A percentile compares a stretch with the other conserved stretches of the same genome.
Evolutionary conservation across 2,797 vertebrate genomes (phyloP).

Genomic region (Pempheris klunzingeri): DNA sequence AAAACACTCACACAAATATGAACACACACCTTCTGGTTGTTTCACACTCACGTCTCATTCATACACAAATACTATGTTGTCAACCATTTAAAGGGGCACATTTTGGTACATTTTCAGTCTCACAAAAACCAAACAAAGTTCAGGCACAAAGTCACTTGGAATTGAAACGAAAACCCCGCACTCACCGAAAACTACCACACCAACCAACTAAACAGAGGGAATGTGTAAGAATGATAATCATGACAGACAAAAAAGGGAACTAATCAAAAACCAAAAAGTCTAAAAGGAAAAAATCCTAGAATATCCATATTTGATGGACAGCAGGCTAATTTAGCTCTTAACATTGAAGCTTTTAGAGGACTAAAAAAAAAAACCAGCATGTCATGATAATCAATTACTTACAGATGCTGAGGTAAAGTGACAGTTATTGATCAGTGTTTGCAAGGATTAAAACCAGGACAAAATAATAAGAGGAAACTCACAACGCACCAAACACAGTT

Average conservation of each 20-base stretch:
- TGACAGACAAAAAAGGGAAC: conserved; percentile 83
- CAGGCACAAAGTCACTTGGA: conserved; percentile 86
- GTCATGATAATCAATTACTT: conserved; percentile 87
- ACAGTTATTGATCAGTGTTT: conserved; percentile 87
- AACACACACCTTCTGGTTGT: conserved; percentile 43
- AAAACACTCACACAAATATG: conserved; percentile 46
- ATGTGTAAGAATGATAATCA: conserved; percentile 88
- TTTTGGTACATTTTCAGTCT: conserved; percentile 64
- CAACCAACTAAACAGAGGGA: conserved; percentile 86
- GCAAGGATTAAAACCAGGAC: conserved; percentile 83
- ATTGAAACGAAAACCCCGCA: conserved; percentile 81
- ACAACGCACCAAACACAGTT: conserved; percentile 90
- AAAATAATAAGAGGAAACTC: conserved; percentile 87
- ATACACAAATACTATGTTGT: conserved; percentile 55
- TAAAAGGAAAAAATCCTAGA: conserved; percentile 60
- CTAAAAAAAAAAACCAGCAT: conserved; percentile 56
- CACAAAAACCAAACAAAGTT: conserved; percentile 79
- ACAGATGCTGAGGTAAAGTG: conserved; percentile 83
- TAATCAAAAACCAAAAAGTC: conserved; percentile 64
- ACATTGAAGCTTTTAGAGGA: conserved; percentile 56
- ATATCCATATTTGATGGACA: conserved; percentile 69
- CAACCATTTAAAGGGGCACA: conserved; percentile 60
- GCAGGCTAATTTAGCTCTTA: conserved; percentile 58
- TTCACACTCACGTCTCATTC: conserved; percentile 29
- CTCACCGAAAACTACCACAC: conserved; percentile 87